Conservation (phyloP, 2,113 vertebrate genomes). For the Ahaetulla prasina region DNA sequence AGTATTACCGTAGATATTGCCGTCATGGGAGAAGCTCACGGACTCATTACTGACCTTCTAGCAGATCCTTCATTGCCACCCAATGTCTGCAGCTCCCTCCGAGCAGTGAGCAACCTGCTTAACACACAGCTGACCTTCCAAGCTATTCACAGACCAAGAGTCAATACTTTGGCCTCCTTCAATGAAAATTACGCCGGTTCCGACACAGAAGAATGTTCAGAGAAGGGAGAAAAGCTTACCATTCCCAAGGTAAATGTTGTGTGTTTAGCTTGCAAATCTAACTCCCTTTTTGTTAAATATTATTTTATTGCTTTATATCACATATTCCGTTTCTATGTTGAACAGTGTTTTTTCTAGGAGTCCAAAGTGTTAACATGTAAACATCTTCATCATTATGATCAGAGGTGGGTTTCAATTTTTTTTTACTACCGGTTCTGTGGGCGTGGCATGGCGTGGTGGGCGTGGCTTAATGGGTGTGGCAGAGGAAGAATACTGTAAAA, state of each 20-base stretch:
- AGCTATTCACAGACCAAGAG: conserved; percentile 84
- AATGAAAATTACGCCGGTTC: conserved; percentile 86
- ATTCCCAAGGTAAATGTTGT: conserved; percentile 81
- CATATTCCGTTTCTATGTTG: no score
- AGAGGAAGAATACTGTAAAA: no score
- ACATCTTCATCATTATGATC: no score
- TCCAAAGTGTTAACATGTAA: no score
- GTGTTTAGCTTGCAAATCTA: background rate
- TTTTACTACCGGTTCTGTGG: no score
- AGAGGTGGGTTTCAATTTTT: no score
- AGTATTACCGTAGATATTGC: conserved; percentile 94
- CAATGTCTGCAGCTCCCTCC: conserved; percentile 87
- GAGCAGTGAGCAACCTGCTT: conserved; percentile 94
- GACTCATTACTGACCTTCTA: conserved; percentile 92
- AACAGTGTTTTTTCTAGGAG: no score
- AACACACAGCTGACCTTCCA: conserved; percentile 93
- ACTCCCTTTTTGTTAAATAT: no score
- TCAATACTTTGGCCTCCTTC: conserved; percentile 76
- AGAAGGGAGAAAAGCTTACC: conserved; percentile 88
- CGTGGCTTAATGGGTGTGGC: no score
- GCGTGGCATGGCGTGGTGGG: no score
- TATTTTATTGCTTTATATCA: no score
- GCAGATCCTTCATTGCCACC: conserved; percentile 91
- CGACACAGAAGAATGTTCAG: conserved; percentile 86
- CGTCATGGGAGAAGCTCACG: conserved; percentile 97